These are phyloP conservation scores for Syrrhaptes paradoxus DNA, from an alignment of 2,113 vertebrate genomes.

Conservation along the genomic window DNA sequence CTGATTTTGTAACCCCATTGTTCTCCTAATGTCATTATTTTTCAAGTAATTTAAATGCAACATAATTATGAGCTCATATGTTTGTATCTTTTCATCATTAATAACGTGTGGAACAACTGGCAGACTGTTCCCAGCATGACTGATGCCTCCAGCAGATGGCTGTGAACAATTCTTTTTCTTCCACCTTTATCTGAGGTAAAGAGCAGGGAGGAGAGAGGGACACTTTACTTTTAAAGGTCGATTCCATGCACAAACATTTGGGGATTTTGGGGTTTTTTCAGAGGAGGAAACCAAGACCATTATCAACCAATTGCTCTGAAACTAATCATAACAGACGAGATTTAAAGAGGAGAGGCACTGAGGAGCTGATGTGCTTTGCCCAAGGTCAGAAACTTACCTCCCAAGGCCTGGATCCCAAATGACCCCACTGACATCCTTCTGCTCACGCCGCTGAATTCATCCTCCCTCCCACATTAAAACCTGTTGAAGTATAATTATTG, in stretches of 20 bases:
- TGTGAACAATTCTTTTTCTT: not conserved
- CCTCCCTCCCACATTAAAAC: not conserved
- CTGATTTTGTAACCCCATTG: slow-evolving; percentile 7
- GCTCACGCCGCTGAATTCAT: not conserved
- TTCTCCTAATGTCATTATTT: slow-evolving; percentile 47
- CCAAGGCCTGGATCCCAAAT: not conserved
- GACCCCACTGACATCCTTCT: not conserved
- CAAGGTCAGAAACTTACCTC: slow-evolving; percentile 15
- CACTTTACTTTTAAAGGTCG: not conserved
- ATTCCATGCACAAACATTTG: not conserved
- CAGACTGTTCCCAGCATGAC: not conserved
- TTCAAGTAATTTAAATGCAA: slow-evolving; percentile 22
- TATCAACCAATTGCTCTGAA: not conserved
- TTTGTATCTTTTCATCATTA: slow-evolving; percentile 34
- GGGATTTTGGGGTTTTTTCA: not conserved
- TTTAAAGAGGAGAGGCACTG: not conserved
- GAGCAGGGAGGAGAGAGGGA: not conserved
- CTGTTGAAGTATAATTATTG: not conserved
- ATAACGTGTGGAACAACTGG: not conserved
- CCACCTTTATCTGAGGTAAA: not conserved
- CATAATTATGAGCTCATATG: slow-evolving; percentile 32
- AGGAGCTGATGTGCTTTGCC: not conserved
- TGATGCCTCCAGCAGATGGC: slow-evolving; percentile 25
- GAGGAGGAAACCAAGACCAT: not conserved
- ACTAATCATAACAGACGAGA: not conserved